Evolutionary conservation across 2,113 vertebrate species (phyloP), one percentile per base, ranked within the genome.

Genomic region (Xyrauchen texanus): DNA sequence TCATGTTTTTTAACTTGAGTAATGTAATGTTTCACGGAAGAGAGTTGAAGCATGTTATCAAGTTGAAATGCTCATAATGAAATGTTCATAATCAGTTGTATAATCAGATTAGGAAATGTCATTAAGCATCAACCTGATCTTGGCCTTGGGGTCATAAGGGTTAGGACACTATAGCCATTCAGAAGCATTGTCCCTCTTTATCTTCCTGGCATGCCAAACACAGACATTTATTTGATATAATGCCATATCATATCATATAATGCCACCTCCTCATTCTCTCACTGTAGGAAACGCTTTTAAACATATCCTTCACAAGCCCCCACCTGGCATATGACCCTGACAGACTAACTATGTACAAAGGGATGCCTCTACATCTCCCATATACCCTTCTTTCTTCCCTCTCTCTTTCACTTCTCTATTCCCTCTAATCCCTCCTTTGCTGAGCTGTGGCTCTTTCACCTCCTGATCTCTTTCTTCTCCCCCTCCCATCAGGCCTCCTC

Each of bases 391-490:
- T 53, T 45, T 71, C 52, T 65, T n/a, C 45, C 60, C 45, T 57
- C 69, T 34, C 21, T 66, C 49, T 15, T 12, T 57, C 47, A 65
- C 58, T 45, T 72, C 55, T 8, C 63, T 64, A 8, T 63, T 44
- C 47, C 58, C 6, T 70, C 79, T 68, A 70, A 46, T 75, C 76
- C 9, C 5, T 80, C 62, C 83, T 83, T 52, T 86, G 82, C 74
- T 21, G 15, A 62, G n/a, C 62, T 72, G 49, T 13, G 46, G 78
- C 11, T 21, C 53, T 73, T 21, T 60, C 53, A 6, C 69, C 11
- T n/a, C 13, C 11, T 57, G 21, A 1, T 34, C 21, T 34, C 21
- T 34, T 34, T 34, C 21, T 34, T 34, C 21, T 34, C 21, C 21
- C 21, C 21, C 21, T 34, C 21, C 21, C 60, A 44, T 68, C 52